Percentiles rank a stretch among this genome's conserved stretches.
These are phyloP conservation scores for Calypte anna DNA, from an alignment of 2,113 vertebrate species.

Conservation along the genomic window DNA sequence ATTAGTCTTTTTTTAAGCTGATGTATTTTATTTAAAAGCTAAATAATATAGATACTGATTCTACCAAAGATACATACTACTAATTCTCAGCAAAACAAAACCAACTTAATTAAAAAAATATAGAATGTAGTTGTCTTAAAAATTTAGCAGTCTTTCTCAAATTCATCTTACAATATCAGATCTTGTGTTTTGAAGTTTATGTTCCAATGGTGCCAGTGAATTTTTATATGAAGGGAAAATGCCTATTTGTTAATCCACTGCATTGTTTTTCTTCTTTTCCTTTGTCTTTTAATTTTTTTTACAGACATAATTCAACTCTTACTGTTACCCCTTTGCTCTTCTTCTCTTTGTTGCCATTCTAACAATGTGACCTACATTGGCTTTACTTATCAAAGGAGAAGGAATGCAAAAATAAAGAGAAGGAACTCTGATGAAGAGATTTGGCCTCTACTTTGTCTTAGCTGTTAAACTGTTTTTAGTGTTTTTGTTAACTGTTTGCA, in stretches of 20 bases:
- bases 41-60: conserved; percentile 75
- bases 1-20: conserved; percentile 64
- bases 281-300: background rate
- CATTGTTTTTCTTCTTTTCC: conserved; percentile 29
- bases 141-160: conserved; percentile 73
- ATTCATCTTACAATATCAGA: conserved; percentile 58
- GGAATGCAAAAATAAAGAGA: conserved; percentile 69
- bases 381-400: conserved; percentile 71
- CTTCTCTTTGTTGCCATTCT: conserved; percentile 71
- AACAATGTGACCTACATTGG: conserved; percentile 57
- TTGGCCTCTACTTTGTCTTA: conserved; percentile 82
- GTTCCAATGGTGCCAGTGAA: conserved; percentile 77
- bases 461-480: conserved; percentile 82
- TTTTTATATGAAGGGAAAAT: conserved; percentile 79
- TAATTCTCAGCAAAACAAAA: conserved; percentile 77
- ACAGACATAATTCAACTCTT: conserved; percentile 30
- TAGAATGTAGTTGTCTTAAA: conserved; percentile 68
- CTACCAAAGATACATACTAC: conserved; percentile 89
- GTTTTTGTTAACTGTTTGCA: conserved; percentile 86
- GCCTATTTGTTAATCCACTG: conserved; percentile 60
- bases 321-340: conserved; percentile 70
- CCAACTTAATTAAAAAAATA: conserved; percentile 29
- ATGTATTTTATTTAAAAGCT: conserved; percentile 75
- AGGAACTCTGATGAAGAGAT: conserved; percentile 72
- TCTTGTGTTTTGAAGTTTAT: conserved; percentile 63